Conservation (phyloP, 2,888 invertebrate species). For the Ypsolopha scabrella region DNA sequence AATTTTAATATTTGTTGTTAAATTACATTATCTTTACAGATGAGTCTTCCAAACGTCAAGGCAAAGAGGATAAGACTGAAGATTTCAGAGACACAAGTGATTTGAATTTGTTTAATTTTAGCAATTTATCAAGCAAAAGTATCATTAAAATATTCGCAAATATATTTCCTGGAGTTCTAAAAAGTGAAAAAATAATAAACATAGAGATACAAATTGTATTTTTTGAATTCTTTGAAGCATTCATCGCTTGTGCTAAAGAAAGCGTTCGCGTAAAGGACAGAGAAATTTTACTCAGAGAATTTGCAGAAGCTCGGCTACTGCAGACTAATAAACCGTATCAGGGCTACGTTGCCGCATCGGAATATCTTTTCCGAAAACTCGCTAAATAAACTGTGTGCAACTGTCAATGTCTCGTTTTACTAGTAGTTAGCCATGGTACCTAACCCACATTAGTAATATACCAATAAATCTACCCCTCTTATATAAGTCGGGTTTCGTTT, state of each 20-base stretch:
- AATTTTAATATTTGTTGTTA: too few relatives aligned
- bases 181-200: constrained; percentile 40
- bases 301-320: neutral
- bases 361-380: too few relatives aligned
- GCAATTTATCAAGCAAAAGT: constrained; percentile 38
- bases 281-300: constrained; percentile 14
- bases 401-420: too few relatives aligned
- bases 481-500: too few relatives aligned
- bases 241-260: constrained; percentile 51
- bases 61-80: constrained; percentile 11
- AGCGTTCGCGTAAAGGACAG: constrained; percentile 37
- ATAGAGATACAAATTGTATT: constrained; percentile 67
- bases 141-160: constrained; percentile 37
- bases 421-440: too few relatives aligned
- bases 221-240: constrained; percentile 72
- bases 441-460: too few relatives aligned
- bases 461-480: too few relatives aligned
- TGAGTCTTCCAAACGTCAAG: constrained; percentile 8
- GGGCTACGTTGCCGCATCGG: neutral
- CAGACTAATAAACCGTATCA: neutral
- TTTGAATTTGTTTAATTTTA: constrained; percentile 42
- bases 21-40: constrained; percentile 17
- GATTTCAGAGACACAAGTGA: constrained; percentile 6
- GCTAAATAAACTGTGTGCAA: too few relatives aligned
- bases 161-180: constrained; percentile 60